phyloP scores from a whole-genome alignment of 1,140 invertebrate genomes.

The Nasonia giraulti region DNA sequence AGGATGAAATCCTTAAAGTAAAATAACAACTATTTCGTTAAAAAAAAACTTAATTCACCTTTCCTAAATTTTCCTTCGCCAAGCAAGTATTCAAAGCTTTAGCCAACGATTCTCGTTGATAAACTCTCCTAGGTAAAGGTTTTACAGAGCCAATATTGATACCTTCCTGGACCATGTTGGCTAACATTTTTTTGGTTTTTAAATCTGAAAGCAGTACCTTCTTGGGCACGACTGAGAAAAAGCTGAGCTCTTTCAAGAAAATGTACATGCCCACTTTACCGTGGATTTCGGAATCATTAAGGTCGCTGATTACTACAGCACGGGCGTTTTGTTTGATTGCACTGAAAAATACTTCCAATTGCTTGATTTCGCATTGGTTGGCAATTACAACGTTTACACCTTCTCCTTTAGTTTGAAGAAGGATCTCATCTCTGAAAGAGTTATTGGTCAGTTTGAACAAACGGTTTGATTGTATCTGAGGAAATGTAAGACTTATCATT shows the following conservation, averaged over 20 bases:
- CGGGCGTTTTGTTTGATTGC: constrained; percentile 78
- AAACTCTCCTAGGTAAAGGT: constrained; percentile 78
- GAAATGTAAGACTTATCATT: constrained; percentile 84
- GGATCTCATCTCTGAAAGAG: constrained; percentile 74
- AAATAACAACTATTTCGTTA: too few species aligned
- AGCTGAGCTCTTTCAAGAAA: constrained; percentile 86
- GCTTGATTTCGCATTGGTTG: constrained; percentile 29
- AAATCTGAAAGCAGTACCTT: constrained; percentile 78
- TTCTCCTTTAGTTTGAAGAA: constrained; percentile 75
- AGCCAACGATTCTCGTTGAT: constrained; percentile 78
- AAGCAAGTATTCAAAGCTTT: constrained; percentile 75
- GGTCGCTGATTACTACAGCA: constrained; percentile 83
- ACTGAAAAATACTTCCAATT: constrained; percentile 78
- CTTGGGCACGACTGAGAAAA: constrained; percentile 92
- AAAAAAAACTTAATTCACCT: constrained; percentile 42
- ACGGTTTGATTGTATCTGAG: constrained; percentile 73
- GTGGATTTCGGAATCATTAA: constrained; percentile 75
- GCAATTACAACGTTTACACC: constrained; percentile 82
- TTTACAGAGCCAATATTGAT: constrained; percentile 80
- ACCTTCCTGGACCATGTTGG: constrained; percentile 77
- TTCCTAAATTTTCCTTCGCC: constrained; percentile 47
- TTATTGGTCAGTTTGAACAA: constrained; percentile 26
- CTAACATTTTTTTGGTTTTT: constrained; percentile 65
- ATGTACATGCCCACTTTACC: constrained; percentile 79
- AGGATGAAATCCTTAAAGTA: too few species aligned